Evolutionary conservation across 2,888 invertebrate genomes (phyloP).

Genomic region (Saturnia pavonia): DNA sequence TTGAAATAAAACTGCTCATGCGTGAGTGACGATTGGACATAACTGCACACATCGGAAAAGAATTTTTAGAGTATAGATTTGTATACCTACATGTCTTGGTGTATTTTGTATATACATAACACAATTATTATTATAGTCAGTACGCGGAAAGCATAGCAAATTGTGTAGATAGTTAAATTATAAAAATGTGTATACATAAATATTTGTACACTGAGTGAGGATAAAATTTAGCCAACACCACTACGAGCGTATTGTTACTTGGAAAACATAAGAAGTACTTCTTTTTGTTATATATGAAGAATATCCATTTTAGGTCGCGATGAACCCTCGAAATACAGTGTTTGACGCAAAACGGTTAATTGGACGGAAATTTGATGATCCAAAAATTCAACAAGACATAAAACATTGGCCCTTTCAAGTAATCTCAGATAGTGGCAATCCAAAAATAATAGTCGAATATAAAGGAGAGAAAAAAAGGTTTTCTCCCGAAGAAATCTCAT

Average conservation of each 20-base stretch:
- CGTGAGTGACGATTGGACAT: constrained; percentile 13
- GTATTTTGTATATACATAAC: background rate
- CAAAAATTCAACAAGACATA: constrained; percentile 89
- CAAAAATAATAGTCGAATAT: constrained; percentile 88
- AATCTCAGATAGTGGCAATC: constrained; percentile 85
- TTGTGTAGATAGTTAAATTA: background rate
- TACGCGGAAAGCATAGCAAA: background rate
- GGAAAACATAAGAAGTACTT: background rate
- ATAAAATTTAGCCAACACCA: background rate
- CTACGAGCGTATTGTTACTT: background rate
- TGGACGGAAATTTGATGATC: constrained; percentile 90
- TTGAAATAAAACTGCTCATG: constrained; percentile 19
- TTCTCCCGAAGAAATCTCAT: constrained; percentile 91
- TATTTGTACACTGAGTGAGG: background rate
- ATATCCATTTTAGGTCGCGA: constrained; percentile 81
- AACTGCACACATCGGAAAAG: background rate
- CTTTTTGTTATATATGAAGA: background rate
- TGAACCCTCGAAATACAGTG: constrained; percentile 91
- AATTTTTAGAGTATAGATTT: background rate
- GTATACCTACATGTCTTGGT: background rate
- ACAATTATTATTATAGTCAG: background rate
- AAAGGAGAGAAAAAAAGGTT: constrained; percentile 89
- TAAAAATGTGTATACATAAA: background rate
- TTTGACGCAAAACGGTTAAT: constrained; percentile 93
- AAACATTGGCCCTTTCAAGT: constrained; percentile 93